Base-by-base conservation (phyloP, 2,888 invertebrate genomes). In the Coelinius sp. region DNA sequence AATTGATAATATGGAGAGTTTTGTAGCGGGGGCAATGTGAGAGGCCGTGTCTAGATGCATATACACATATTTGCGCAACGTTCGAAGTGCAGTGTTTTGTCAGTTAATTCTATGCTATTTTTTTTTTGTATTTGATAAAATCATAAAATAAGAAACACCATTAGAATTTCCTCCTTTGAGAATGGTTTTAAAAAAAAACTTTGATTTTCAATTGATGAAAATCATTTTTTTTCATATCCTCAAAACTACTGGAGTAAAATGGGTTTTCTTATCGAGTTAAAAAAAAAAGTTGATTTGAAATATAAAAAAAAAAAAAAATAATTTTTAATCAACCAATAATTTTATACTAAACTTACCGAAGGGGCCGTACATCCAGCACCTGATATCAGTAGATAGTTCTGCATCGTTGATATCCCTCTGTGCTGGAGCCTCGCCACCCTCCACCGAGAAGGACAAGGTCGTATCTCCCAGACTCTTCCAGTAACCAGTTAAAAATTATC, bases 31-130 rank as follows among this genome's bases (percentile, higher is more conserved):
- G 59, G 59, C 31, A 31, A 70, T 71, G 62, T 52, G 52, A 71
- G 62, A 71, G 53, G 63, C 71, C 52, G 71, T n/a, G 10, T 59
- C 8, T 17, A 59, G 17, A 31, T 59, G 14, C 59, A 35, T 35
- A 35, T 35, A 59, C 49, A 49, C 17, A 44, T 68, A 59, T 73
- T 71, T 71, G 71, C 72, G 72, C 65, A 68, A 68, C 27, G 72
- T 65, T 56, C 72, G 72, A 73, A 69, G 68, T 73, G 68, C 72
- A 73, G 14, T 20, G 59, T 31, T 59, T 71, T 62, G 46, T 68
- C 49, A 53, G 22, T 31, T 31, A 31, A 35, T 31, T 8, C 17
- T 20, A 14, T 17, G 59, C 24, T 12, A 25, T 6, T 14, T 17
- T 24, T 53, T 24, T 27, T 3, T 25, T 7, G 3, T 24, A 25